Conservation (phyloP, 2,888 invertebrate species). For the Apoderus coryli region DNA sequence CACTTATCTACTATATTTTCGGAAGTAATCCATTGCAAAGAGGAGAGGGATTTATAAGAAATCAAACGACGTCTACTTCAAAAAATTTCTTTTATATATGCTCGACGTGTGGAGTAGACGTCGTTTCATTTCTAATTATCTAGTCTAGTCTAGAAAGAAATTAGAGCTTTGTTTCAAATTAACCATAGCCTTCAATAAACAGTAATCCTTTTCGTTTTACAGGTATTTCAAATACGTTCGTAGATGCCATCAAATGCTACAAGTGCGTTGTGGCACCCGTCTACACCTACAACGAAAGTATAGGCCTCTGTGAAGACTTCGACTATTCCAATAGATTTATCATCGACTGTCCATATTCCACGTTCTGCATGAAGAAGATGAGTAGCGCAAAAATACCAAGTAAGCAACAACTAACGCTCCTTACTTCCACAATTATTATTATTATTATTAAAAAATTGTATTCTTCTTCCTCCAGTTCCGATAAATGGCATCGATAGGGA, state of each 20-base stretch:
- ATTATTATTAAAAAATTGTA: constrained; percentile 3
- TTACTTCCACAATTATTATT: background rate
- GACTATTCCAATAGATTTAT: constrained; percentile 55
- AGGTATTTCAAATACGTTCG: too few relatives aligned
- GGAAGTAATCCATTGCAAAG: too few relatives aligned
- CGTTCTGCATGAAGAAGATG: constrained; percentile 69
- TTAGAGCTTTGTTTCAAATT: too few relatives aligned
- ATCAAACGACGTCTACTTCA: too few relatives aligned
- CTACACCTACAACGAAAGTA: constrained; percentile 43
- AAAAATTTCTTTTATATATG: too few relatives aligned
- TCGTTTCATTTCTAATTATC: too few relatives aligned
- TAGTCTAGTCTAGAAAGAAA: too few relatives aligned
- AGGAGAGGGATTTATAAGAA: too few relatives aligned
- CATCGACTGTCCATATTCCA: constrained; percentile 65
- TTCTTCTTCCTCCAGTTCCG: constrained; percentile 25
- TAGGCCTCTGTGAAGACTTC: constrained; percentile 59
- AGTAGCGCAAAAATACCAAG: constrained; percentile 52
- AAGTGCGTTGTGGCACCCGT: constrained; percentile 53
- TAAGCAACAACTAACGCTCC: constrained; percentile 23
- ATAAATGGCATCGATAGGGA: constrained; percentile 48
- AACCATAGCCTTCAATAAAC: too few relatives aligned
- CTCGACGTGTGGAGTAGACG: too few relatives aligned
- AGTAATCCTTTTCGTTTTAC: too few relatives aligned
- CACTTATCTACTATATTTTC: too few relatives aligned
- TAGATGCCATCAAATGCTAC: constrained; percentile 47